These are phyloP conservation scores for Luehdorfia chinensis DNA, from an alignment of 1,140 invertebrate species.

Conservation along the genomic window DNA sequence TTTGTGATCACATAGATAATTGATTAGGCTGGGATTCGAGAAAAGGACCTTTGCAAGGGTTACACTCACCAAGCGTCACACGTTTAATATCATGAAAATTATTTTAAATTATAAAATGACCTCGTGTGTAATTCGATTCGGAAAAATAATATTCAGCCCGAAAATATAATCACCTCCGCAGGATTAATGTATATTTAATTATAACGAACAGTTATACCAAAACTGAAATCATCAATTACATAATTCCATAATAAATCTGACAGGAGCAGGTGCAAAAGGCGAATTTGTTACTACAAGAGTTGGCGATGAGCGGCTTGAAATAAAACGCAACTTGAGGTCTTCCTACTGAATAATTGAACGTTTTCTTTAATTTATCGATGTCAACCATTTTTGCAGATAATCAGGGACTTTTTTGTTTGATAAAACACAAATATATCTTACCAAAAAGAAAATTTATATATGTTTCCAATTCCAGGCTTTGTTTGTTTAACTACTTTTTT, in stretches of 20 bases:
- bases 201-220: constrained; percentile 11
- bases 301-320: neutral
- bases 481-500: neutral
- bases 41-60: too few relatives aligned
- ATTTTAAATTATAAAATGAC: too few relatives aligned
- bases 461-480: too few relatives aligned
- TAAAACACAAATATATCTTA: too few relatives aligned
- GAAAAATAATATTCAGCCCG: too few relatives aligned
- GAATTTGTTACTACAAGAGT: constrained; percentile 11
- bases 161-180: neutral
- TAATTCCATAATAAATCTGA: constrained; percentile 13
- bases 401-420: too few relatives aligned
- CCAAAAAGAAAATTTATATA: too few relatives aligned
- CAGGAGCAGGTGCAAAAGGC: constrained; percentile 11
- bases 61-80: too few relatives aligned
- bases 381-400: constrained; percentile 1
- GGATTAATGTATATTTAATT: constrained; percentile 5
- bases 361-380: constrained; percentile 3
- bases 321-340: constrained; percentile 1
- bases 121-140: too few relatives aligned
- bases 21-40: too few relatives aligned
- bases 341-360: constrained; percentile 14
- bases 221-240: constrained; percentile 3
- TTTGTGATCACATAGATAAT: too few relatives aligned
- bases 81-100: too few relatives aligned